These are phyloP conservation scores for Drosophila takahashii DNA, from an alignment of 1,140 invertebrate species.

Conservation along the genomic window DNA sequence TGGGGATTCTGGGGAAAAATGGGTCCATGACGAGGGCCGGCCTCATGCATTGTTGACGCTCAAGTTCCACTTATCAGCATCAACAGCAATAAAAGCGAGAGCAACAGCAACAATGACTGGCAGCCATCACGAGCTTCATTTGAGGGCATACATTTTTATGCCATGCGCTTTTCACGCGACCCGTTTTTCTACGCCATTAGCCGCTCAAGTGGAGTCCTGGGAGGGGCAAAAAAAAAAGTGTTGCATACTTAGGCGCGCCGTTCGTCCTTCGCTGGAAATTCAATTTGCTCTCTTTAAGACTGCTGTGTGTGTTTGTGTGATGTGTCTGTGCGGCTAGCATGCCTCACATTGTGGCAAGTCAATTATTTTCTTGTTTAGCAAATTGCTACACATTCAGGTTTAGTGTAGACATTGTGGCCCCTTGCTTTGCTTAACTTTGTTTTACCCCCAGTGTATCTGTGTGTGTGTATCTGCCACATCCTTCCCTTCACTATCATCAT, in stretches of 20 bases:
- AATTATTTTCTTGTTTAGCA: conserved; percentile 81
- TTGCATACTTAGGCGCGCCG: conserved; percentile 62
- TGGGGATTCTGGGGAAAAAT: not conserved
- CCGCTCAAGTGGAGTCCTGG: conserved; percentile 47
- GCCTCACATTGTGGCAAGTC: conserved; percentile 64
- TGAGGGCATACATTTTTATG: conserved; percentile 69
- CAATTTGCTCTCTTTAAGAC: conserved; percentile 64
- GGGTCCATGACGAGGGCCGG: conserved; percentile 13
- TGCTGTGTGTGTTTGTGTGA: not conserved
- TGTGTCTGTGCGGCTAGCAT: not conserved
- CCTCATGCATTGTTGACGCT: conserved; percentile 73
- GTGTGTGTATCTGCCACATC: conserved; percentile 13
- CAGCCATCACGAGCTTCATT: conserved; percentile 62
- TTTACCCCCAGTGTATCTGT: conserved; percentile 9
- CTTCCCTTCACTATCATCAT: conserved; percentile 21
- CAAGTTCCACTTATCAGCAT: conserved; percentile 76
- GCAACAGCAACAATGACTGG: conserved; percentile 37
- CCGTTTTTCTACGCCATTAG: conserved; percentile 67
- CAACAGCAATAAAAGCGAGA: conserved; percentile 53
- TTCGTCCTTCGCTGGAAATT: conserved; percentile 45
- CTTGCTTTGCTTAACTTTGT: conserved; percentile 39
- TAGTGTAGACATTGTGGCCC: conserved; percentile 54
- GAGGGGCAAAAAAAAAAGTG: conserved; percentile 43
- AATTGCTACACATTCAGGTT: conserved; percentile 77
- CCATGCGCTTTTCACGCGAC: conserved; percentile 70